A percentile compares a stretch with the other conserved stretches of the same genome.
Conservation (phyloP, 2,113 vertebrate genomes). For the Gadus chalcogrammus region DNA sequence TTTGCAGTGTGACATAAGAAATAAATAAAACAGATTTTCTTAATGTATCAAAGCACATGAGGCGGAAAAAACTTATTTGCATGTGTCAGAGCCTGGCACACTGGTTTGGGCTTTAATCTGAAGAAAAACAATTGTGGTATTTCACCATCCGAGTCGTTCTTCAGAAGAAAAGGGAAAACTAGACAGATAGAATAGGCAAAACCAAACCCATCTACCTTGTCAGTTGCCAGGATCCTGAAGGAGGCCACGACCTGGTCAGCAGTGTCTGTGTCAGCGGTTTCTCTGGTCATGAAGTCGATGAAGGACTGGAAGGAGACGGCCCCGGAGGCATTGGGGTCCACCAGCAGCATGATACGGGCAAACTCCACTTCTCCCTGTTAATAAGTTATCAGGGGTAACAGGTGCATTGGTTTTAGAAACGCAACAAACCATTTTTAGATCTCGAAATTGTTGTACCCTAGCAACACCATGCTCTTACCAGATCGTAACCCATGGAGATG, state of each 20-base stretch:
- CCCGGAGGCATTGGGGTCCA: constrained; percentile 84
- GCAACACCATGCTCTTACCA: constrained; percentile 76
- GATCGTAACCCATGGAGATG: constrained; percentile 98
- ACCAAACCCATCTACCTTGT: constrained; percentile 76
- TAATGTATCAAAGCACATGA: too few relatives aligned
- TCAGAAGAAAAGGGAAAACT: too few relatives aligned
- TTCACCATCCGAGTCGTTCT: too few relatives aligned
- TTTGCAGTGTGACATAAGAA: too few relatives aligned
- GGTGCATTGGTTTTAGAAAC: not conserved
- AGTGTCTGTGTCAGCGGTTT: constrained; percentile 91
- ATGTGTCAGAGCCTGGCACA: too few relatives aligned
- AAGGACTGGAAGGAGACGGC: constrained; percentile 94
- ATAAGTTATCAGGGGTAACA: not conserved
- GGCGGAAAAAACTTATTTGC: too few relatives aligned
- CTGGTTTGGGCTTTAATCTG: too few relatives aligned
- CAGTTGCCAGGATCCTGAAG: constrained; percentile 91
- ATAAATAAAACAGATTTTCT: too few relatives aligned
- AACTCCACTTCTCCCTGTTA: constrained; percentile 88
- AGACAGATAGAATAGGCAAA: too few relatives aligned
- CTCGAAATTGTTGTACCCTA: not conserved
- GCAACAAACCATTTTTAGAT: too few relatives aligned
- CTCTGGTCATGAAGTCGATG: constrained; percentile 95
- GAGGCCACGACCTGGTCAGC: constrained; percentile 94
- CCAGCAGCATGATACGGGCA: constrained; percentile 91
- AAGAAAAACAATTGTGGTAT: too few relatives aligned